A percentile compares a stretch with the other conserved stretches of the same genome.
Conservation (phyloP, 2,113 vertebrate genomes). For the Himantopus leucocephalus region DNA sequence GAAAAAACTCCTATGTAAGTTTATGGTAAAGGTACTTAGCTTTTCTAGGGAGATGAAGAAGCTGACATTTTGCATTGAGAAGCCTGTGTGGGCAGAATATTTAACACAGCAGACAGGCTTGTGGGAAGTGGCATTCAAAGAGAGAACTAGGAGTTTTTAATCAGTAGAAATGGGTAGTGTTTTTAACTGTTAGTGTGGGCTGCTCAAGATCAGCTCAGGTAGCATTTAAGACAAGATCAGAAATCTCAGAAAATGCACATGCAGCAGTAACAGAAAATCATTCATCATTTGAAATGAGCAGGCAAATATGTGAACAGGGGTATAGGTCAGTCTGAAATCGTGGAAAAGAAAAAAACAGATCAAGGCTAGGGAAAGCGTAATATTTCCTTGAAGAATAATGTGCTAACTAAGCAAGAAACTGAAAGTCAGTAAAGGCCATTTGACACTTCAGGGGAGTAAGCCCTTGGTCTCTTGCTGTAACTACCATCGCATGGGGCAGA, state of each 20-base stretch:
- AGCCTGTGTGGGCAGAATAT: constrained; percentile 39
- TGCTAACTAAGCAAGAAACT: background rate
- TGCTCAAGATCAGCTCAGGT: constrained; percentile 29
- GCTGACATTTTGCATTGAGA: constrained; percentile 14
- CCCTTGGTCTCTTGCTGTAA: background rate
- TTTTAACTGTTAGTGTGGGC: constrained; percentile 12
- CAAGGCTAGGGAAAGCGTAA: background rate
- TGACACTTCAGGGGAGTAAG: background rate
- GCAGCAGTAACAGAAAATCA: background rate
- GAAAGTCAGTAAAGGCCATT: background rate
- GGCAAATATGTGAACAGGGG: background rate
- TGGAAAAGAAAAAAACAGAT: background rate
- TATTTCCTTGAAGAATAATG: background rate
- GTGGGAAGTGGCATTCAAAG: constrained; percentile 56
- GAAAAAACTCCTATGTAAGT: background rate
- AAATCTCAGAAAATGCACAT: background rate
- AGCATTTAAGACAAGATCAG: background rate
- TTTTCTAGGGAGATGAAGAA: constrained; percentile 16
- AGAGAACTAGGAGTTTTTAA: constrained; percentile 35
- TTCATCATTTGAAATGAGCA: background rate
- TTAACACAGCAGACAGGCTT: constrained; percentile 50
- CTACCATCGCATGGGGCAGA: background rate
- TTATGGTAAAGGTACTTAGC: background rate
- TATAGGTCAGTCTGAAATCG: background rate
- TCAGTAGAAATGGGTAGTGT: background rate